Conservation (phyloP, 92 coral and sea anemone species). For the Parazoanthus swiftii region DNA sequence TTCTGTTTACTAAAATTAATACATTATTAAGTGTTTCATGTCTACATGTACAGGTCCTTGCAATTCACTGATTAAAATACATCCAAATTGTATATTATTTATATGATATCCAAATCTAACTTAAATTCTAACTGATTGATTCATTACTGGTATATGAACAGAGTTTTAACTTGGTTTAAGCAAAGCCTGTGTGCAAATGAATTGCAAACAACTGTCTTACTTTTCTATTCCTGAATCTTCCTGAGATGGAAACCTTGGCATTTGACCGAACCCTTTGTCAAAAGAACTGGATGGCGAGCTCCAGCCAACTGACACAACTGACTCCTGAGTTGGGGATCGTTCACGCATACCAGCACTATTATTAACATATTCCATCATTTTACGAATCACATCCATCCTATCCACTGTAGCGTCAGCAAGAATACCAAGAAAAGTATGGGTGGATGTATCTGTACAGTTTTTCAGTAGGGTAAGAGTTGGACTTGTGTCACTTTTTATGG, state of each 20-base stretch:
- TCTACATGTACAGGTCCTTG: too few relatives aligned
- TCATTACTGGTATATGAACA: too few relatives aligned
- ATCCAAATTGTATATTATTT: too few relatives aligned
- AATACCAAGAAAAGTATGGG: conserved; percentile 51
- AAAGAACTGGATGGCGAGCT: conserved; percentile 9
- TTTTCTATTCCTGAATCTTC: conserved; percentile 16
- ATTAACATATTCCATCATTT: conserved; percentile 15
- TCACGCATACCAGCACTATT: conserved; percentile 21
- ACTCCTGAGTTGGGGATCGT: conserved; percentile 42
- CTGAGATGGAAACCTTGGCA: neutral
- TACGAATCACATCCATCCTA: conserved; percentile 71
- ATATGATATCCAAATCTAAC: too few relatives aligned
- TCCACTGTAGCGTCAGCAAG: conserved; percentile 46
- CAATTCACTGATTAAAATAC: too few relatives aligned
- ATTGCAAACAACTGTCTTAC: neutral
- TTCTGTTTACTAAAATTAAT: too few relatives aligned
- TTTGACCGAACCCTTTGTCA: neutral
- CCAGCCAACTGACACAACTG: neutral
- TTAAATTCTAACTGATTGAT: too few relatives aligned
- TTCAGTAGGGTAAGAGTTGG: conserved; percentile 71
- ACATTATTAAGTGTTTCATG: too few relatives aligned
- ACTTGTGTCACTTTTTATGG: conserved; percentile 37
- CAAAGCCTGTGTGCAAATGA: too few relatives aligned
- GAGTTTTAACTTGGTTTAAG: too few relatives aligned
- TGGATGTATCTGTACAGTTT: conserved; percentile 52